These are phyloP conservation scores for Hippocampus kuda DNA, from an alignment of 2,797 vertebrate species.

Conservation along the genomic window DNA sequence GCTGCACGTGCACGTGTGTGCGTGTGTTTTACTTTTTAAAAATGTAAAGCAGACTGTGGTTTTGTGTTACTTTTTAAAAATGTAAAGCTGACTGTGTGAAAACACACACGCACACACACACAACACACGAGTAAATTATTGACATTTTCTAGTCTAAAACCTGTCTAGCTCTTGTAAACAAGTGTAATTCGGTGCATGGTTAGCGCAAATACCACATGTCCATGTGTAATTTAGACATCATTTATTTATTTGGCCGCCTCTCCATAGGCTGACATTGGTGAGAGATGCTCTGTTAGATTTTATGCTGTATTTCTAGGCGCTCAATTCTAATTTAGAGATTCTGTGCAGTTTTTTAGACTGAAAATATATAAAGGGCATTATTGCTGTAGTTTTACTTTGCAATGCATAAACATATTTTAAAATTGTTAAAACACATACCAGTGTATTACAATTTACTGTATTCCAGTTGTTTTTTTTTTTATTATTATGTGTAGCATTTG, in stretches of 20 bases:
- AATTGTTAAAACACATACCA: too few relatives aligned
- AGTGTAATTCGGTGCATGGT: constrained; percentile 49
- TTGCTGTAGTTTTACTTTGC: too few relatives aligned
- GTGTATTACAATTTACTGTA: too few relatives aligned
- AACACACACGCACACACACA: constrained; percentile 23
- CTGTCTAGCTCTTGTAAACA: constrained; percentile 52
- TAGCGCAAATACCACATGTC: constrained; percentile 36
- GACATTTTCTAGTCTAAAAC: constrained; percentile 53
- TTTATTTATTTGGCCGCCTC: constrained; percentile 52
- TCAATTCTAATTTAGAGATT: background rate
- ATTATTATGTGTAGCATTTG: too few relatives aligned
- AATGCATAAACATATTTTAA: too few relatives aligned
- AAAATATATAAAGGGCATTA: too few relatives aligned
- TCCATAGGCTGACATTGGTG: constrained; percentile 40
- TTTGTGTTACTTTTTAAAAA: too few relatives aligned
- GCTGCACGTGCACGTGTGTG: constrained; percentile 27
- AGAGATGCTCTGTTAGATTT: constrained; percentile 28
- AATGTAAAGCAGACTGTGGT: constrained; percentile 8
- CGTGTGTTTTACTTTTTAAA: background rate
- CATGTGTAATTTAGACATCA: constrained; percentile 53
- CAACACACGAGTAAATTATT: constrained; percentile 62
- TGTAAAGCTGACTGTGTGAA: too few relatives aligned
- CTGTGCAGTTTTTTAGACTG: background rate
- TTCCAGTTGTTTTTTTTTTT: too few relatives aligned
- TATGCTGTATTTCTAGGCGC: background rate